Base-by-base conservation (phyloP, 2,113 vertebrate genomes). In the Lophius piscatorius region DNA sequence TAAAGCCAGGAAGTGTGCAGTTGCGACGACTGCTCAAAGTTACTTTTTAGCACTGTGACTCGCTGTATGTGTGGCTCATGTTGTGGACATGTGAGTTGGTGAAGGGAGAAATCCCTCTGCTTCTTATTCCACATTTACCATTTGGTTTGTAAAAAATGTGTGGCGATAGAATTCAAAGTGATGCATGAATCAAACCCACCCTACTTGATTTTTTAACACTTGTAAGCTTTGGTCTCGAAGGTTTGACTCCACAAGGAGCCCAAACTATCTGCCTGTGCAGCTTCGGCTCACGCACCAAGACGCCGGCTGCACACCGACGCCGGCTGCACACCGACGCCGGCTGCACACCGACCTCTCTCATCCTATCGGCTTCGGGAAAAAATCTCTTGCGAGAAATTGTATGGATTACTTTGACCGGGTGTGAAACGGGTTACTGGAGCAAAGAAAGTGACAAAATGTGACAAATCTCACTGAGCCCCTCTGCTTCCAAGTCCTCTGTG, bases 371-470 rank as follows among this genome's bases (percentile, higher is more conserved):
- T 61, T 12, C 7, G 39, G 57, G 60, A 79, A 28, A 58, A 63
- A 23, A 50, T 66, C 40, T 38, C 54, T 42, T 33, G 49, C 51
- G 41, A 62, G 62, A 67, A 66, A 72, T 10, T 10, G 44, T 63
- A 63, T 76, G 59, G 59, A 82, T 80, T 69, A 74, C 63, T 26
- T 45, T 81, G 82, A 83, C 84, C 84, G 45, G 44, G 56, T 44
- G 70, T 70, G 80, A 74, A 71, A 72, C 4, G 33, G 68, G 72
- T 76, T 81, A 84, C 63, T 79, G 72, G 79, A 86, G 81, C 83
- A 88, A 76, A 81, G 63, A 59, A 18, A 73, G 64, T 76, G 78
- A 80, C 78, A 82, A 68, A 75, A 85, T 85, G 80, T 77, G 81
- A 79, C 67, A 81, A 81, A 78, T 83, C 81, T 78, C 16, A 40